A percentile compares a stretch with the other conserved stretches of the same genome.
phyloP scores from a whole-genome alignment of 1,140 invertebrate species.

The Palaemon carinicauda region DNA sequence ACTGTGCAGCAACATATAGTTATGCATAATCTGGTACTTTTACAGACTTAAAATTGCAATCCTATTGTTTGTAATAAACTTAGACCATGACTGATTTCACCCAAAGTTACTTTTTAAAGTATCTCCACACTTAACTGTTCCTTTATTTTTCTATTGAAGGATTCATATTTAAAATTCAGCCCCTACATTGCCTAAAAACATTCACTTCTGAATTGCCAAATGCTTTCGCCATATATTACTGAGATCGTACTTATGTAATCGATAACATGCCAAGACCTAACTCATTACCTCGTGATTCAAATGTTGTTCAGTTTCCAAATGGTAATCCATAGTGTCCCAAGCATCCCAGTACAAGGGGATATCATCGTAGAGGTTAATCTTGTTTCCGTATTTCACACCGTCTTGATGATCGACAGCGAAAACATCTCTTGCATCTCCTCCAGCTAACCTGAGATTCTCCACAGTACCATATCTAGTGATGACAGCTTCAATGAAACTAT shows the following conservation, averaged over 20 bases:
- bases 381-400: constrained; percentile 58
- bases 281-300: constrained; percentile 43
- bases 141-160: too few relatives aligned
- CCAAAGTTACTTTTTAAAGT: too few relatives aligned
- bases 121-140: too few relatives aligned
- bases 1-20: too few relatives aligned
- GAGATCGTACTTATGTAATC: neutral
- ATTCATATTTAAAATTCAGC: too few relatives aligned
- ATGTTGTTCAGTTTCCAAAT: constrained; percentile 66
- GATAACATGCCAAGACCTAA: too few relatives aligned
- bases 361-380: constrained; percentile 67
- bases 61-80: too few relatives aligned
- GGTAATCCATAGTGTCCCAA: constrained; percentile 72
- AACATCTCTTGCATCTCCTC: constrained; percentile 32
- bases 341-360: constrained; percentile 71
- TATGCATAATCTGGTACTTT: too few relatives aligned
- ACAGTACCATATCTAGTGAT: constrained; percentile 38
- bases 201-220: too few relatives aligned
- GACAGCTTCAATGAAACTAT: constrained; percentile 36
- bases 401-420: neutral
- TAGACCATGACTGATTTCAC: too few relatives aligned
- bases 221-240: neutral
- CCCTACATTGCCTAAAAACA: neutral
- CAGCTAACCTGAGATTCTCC: constrained; percentile 21
- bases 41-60: too few relatives aligned